Base-by-base conservation (phyloP, 1,140 invertebrate genomes). In the Halotydeus destructor region DNA sequence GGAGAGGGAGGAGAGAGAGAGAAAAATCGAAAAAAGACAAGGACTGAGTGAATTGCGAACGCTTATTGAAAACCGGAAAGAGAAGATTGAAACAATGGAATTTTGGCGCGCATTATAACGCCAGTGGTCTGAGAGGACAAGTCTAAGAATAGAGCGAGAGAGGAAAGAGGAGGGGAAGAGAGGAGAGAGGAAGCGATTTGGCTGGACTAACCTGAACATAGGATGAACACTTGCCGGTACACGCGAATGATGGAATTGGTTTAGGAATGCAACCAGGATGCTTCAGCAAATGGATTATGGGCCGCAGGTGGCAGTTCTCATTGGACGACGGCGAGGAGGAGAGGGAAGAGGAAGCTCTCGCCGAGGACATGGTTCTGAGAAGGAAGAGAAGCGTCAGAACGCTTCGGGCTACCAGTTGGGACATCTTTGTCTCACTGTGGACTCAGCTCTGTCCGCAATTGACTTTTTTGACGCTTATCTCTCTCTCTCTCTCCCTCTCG, bases 201-300 rank as follows among this genome's bases (percentile, higher is more conserved):
- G 11, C 28, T 16, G 23, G 18, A 37, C 38, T 40, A 65, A 88
- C 83, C 69, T 91, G 83, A 24, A 91, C 71, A 52, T 89, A 91
- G 49, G 80, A 85, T 27, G 76, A 76, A 56, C 84, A 91, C 54
- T 77, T 71, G 41, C 84, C 84, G 45, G 75, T 78, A 55, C 84
- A 91, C 8, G 83, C 83, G 60, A 84, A 89, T 34, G 81, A 86
- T 5, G 84, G 82, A 52, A 91, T 86, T 3, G 81, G 80, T 58
- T 86, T 86, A 16, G 83, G 80, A 21, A 83, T 72, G 64, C 84
- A 91, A 25, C 84, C 84, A 3, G 80, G 77, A 60, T 85, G 81
- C 58, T 85, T 78, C 5, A 91, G 64, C 2, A 86, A 76, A 59
- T 91, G 84, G 43, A 88, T 80, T 19, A 91, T 83, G 1, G 80